Conservation (phyloP, 2,113 vertebrate genomes). For the Ochotona princeps region DNA sequence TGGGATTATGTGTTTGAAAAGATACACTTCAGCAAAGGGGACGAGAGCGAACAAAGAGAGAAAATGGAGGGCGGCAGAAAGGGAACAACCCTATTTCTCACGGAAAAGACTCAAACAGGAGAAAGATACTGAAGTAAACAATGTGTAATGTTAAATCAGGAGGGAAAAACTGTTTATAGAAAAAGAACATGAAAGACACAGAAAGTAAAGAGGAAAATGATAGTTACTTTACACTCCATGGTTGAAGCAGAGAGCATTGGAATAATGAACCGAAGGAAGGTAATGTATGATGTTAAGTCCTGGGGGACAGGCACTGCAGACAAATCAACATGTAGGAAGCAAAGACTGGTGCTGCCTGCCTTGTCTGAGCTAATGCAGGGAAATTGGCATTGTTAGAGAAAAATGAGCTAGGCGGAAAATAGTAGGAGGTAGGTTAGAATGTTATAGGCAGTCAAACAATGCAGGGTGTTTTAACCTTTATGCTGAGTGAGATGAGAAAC, state of each 20-base stretch:
- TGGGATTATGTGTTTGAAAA: neutral
- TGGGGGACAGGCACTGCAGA: neutral
- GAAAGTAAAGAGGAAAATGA: neutral
- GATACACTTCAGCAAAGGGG: neutral
- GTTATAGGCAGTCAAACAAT: neutral
- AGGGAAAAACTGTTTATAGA: neutral
- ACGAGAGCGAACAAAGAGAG: too few relatives aligned
- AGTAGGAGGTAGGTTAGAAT: neutral
- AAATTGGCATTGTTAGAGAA: neutral
- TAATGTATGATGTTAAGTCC: neutral
- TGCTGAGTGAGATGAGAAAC: neutral
- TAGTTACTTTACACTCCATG: slow-evolving; percentile 16
- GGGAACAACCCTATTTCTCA: neutral
- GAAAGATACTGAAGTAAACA: neutral
- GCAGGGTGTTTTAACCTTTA: neutral
- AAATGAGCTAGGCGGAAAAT: neutral
- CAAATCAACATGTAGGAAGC: neutral
- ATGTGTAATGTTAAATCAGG: neutral
- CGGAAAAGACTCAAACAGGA: neutral
- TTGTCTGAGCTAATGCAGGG: neutral
- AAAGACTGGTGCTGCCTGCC: neutral
- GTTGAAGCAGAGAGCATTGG: neutral
- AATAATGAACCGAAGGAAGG: slow-evolving; percentile 22
- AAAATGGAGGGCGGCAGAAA: neutral
- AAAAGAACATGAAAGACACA: neutral